phyloP scores from a whole-genome alignment of 2,113 vertebrate genomes.

The Oryzias celebensis region DNA sequence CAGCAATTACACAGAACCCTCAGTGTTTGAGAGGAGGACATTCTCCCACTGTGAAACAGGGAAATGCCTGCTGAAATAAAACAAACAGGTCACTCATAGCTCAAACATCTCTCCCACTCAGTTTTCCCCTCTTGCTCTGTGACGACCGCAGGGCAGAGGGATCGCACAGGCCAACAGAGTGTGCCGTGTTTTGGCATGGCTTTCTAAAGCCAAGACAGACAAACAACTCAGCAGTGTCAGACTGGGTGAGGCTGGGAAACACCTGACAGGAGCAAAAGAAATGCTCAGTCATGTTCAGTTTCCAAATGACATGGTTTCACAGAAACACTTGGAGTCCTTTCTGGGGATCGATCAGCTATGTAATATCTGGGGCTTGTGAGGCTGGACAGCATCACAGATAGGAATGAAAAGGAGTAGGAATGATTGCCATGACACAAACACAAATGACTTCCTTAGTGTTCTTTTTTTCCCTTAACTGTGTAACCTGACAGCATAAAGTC shows the following conservation, averaged over 20 bases:
- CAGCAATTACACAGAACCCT: constrained; percentile 41
- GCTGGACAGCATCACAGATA: not conserved
- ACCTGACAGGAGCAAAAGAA: constrained; percentile 4
- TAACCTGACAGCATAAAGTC: not conserved
- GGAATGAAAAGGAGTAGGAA: too few relatives aligned
- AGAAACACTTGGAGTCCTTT: constrained; percentile 10
- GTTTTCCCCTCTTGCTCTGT: constrained; percentile 17
- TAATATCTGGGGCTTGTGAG: not conserved
- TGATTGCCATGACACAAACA: constrained; percentile 1
- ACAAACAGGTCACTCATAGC: constrained; percentile 50
- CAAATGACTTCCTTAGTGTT: not conserved
- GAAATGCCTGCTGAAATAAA: constrained; percentile 52
- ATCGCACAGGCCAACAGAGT: not conserved
- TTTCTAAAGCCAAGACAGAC: constrained; percentile 18
- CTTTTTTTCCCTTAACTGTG: constrained; percentile 1
- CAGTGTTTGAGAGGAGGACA: constrained; percentile 17
- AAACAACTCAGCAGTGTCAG: not conserved
- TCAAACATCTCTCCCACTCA: constrained; percentile 26
- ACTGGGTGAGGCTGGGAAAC: constrained; percentile 8
- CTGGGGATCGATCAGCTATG: not conserved
- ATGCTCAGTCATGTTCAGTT: constrained; percentile 9
- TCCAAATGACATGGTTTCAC: constrained; percentile 3
- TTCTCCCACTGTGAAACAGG: constrained; percentile 29
- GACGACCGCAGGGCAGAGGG: constrained; percentile 4
- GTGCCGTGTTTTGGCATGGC: constrained; percentile 8